Conservation (phyloP, 2,888 invertebrate genomes). For the Oligia strigilis region DNA sequence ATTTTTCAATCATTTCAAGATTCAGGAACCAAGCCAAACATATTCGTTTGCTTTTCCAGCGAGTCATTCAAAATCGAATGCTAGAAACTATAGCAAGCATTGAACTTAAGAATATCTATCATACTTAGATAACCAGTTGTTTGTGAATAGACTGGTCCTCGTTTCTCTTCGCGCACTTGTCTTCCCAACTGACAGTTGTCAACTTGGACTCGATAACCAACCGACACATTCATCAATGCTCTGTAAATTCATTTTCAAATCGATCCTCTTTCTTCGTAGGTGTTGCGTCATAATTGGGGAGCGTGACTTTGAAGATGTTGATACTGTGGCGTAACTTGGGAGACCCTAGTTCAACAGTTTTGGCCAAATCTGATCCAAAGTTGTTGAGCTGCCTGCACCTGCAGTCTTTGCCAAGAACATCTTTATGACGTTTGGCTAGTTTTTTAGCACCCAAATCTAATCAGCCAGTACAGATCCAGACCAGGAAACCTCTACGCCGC, state of each 20-base stretch:
- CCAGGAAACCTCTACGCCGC: constrained; percentile 51
- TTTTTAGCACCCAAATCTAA: constrained; percentile 6
- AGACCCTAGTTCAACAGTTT: neutral
- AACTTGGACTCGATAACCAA: constrained; percentile 54
- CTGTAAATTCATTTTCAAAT: constrained; percentile 33
- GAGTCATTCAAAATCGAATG: constrained; percentile 1
- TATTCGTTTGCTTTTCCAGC: neutral
- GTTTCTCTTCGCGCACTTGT: constrained; percentile 60
- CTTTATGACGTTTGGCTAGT: neutral
- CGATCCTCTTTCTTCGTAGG: neutral
- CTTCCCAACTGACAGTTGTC: constrained; percentile 58
- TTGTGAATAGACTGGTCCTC: constrained; percentile 49
- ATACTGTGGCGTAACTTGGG: neutral
- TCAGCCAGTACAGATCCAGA: constrained; percentile 39
- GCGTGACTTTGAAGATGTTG: neutral
- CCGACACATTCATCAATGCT: constrained; percentile 53
- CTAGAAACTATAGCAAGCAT: constrained; percentile 31
- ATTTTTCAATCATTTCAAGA: neutral
- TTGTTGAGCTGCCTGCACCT: neutral
- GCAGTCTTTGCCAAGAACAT: too few relatives aligned
- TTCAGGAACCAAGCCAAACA: neutral
- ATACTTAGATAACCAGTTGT: constrained; percentile 58
- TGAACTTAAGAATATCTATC: constrained; percentile 57
- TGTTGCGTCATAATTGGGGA: constrained; percentile 4
- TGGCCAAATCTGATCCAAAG: neutral